These are phyloP conservation scores for Brachypodius melanocephalos DNA, from an alignment of 2,113 vertebrate genomes.

Conservation along the genomic window DNA sequence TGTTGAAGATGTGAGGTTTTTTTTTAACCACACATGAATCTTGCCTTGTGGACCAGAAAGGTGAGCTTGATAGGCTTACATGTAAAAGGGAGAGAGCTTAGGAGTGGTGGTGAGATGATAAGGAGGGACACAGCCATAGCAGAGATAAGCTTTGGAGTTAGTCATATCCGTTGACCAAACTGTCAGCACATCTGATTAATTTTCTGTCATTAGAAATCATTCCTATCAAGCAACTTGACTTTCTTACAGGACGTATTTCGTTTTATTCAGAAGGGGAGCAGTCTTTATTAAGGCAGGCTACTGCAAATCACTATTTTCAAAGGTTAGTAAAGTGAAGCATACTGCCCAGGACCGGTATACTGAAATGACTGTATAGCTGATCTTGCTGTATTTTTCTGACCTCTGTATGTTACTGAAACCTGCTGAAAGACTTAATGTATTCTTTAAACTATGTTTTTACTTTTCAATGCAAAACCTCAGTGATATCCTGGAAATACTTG, in stretches of 20 bases:
- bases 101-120: background rate
- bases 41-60: background rate
- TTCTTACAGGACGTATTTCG: background rate
- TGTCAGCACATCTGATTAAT: background rate
- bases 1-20: background rate
- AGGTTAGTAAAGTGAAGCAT: background rate
- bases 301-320: background rate
- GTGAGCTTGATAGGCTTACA: background rate
- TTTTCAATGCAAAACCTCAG: background rate
- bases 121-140: background rate
- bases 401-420: background rate
- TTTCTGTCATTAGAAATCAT: background rate
- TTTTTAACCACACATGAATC: background rate
- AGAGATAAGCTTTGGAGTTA: background rate
- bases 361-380: background rate
- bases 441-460: background rate
- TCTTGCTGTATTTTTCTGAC: background rate
- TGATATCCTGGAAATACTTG: background rate
- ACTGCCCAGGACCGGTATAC: background rate
- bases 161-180: background rate
- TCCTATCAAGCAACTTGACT: background rate
- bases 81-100: background rate
- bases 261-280: accelerated
- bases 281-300: background rate
- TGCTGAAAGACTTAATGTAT: background rate